Evolutionary conservation across 2,888 invertebrate genomes (phyloP), one percentile per base, ranked within the genome.

Genomic region (Lasioglossum leucozonium): DNA sequence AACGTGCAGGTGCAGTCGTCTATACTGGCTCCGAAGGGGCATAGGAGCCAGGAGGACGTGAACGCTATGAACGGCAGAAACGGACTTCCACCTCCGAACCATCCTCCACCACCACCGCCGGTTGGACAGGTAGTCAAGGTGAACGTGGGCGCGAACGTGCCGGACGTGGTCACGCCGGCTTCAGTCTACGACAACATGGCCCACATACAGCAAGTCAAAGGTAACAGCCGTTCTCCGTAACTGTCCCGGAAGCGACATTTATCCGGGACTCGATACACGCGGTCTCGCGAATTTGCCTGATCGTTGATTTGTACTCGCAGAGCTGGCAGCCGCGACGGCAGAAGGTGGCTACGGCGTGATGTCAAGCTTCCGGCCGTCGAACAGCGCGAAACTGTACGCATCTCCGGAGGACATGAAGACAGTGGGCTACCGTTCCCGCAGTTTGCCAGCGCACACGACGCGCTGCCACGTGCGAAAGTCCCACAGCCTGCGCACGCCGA

Each of bases 311-410:
- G 37, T 81, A 58, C 71, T 58, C 82, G 91, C 94, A 87, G 96
- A 96, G 88, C 86, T 94, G 62, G 95, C 94, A 26, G 95, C 95
- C 37, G 94, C 94, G 0, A 92, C 94, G 11, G 91, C 93, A 6
- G 95, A 95, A 69, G 95, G 95, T 69, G 95, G 95, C 58, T 95
- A 96, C 79, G 96, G 96, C 67, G 96, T 98, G 77, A 97, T 97
- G 95, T 98, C 98, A 77, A 98, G 98, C 93, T 99, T 99, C 96
- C 97, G 98, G 91, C 99, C 99, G 13, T 97, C 97, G 83, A 97
- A 97, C 88, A 97, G 96, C 95, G 98, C 98, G 77, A 98, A 98
- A 94, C 96, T 99, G 85, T 98, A 98, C 95, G 98, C 98, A 47
- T 98, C 98, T 79, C 99, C 99, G 26, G 97, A 97, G 92, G 98